phyloP scores from a whole-genome alignment of 2,113 vertebrate genomes.

The Ammodytes dubius region DNA sequence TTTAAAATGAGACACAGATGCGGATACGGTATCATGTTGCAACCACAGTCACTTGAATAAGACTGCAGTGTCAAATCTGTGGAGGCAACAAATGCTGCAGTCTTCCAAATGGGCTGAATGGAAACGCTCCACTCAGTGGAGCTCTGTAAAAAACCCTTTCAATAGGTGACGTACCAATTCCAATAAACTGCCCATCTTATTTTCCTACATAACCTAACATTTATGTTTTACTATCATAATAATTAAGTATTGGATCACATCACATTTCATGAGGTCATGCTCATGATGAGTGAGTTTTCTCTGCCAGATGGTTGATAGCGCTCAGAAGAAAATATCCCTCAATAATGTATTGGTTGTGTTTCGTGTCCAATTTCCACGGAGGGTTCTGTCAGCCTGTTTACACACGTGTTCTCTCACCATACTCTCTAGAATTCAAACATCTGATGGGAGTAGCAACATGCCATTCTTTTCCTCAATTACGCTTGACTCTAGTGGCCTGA shows the following conservation, averaged over 20 bases:
- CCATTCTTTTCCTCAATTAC: constrained; percentile 40
- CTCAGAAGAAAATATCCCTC: background rate
- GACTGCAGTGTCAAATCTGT: constrained; percentile 47
- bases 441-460: constrained; percentile 10
- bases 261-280: constrained; percentile 8
- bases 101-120: background rate
- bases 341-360: background rate
- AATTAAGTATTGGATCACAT: constrained; percentile 1
- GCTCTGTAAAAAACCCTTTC: background rate
- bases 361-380: background rate
- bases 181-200: background rate
- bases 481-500: background rate
- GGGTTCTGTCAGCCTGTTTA: background rate
- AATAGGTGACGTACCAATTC: background rate
- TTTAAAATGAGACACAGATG: constrained; percentile 67
- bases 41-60: constrained; percentile 51
- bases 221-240: background rate
- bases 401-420: background rate
- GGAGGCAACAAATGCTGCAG: background rate
- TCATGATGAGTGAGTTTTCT: constrained; percentile 9
- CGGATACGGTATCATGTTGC: constrained; percentile 64
- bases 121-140: background rate
- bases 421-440: background rate
- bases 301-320: constrained; percentile 14
- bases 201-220: background rate